A percentile compares a stretch with the other conserved stretches of the same genome.
Conservation (phyloP, 2,888 invertebrate species). For the Chorisops tibialis region DNA sequence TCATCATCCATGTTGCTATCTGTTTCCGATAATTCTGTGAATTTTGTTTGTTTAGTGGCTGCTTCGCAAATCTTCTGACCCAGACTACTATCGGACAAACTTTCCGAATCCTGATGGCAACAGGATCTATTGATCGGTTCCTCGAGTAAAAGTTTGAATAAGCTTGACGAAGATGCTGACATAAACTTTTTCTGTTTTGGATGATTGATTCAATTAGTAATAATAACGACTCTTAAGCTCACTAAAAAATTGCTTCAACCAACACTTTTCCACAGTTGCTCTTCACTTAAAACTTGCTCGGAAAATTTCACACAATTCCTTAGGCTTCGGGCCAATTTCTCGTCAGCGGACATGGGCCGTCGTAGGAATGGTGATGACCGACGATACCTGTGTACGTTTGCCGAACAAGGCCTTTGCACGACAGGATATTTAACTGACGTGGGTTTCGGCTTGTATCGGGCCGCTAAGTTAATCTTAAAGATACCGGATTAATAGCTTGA, state of each 20-base stretch:
- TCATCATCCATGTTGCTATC: conserved; percentile 22
- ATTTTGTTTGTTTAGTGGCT: conserved; percentile 13
- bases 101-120: conserved; percentile 43
- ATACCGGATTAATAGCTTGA: conserved; percentile 1
- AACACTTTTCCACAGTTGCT: conserved; percentile 33
- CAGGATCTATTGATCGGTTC: conserved; percentile 55
- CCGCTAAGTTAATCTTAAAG: conserved; percentile 51
- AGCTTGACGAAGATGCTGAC: conserved; percentile 47
- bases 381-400: conserved; percentile 31
- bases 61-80: conserved; percentile 20
- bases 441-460: conserved; percentile 47
- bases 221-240: not conserved
- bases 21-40: conserved; percentile 7
- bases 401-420: conserved; percentile 47
- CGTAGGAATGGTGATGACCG: conserved; percentile 43
- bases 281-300: conserved; percentile 27
- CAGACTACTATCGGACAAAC: conserved; percentile 23
- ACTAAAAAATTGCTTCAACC: conserved; percentile 2
- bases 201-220: not conserved
- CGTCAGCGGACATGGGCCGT: conserved; percentile 51
- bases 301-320: conserved; percentile 29
- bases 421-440: conserved; percentile 43
- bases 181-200: conserved; percentile 32
- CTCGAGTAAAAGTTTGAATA: conserved; percentile 48
- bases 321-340: conserved; percentile 41